phyloP scores from a whole-genome alignment of 2,888 invertebrate species.

The Andrena trimmerana region DNA sequence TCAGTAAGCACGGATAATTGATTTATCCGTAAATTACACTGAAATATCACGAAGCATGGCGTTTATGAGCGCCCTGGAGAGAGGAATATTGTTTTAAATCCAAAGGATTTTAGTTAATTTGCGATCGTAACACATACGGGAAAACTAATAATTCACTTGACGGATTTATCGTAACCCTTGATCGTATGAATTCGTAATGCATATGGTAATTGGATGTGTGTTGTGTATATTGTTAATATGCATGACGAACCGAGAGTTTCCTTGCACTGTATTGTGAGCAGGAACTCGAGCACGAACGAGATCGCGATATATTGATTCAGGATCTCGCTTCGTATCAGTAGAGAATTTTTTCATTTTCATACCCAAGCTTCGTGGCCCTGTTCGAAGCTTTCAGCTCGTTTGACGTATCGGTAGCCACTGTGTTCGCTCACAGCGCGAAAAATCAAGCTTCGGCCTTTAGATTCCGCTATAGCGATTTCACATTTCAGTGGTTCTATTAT shows the following conservation, averaged over 20 bases:
- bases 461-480: not conserved
- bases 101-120: constrained; percentile 51
- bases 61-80: constrained; percentile 5
- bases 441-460: not conserved
- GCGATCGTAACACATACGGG: constrained; percentile 11
- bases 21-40: not conserved
- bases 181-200: constrained; percentile 26
- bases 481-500: constrained; percentile 14
- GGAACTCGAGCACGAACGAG: constrained; percentile 18
- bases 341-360: constrained; percentile 24
- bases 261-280: constrained; percentile 36
- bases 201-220: constrained; percentile 29
- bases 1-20: not conserved
- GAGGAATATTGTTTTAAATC: constrained; percentile 31
- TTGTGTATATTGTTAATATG: constrained; percentile 25
- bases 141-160: not conserved
- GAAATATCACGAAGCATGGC: not conserved
- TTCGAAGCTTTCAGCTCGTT: constrained; percentile 1
- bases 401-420: not conserved
- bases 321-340: constrained; percentile 25
- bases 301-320: constrained; percentile 3
- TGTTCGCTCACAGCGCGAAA: not conserved
- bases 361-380: not conserved
- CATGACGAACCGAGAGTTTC: constrained; percentile 11
- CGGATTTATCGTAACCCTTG: constrained; percentile 34